Base-by-base conservation (phyloP, 2,113 vertebrate genomes). In the Motacilla alba region DNA sequence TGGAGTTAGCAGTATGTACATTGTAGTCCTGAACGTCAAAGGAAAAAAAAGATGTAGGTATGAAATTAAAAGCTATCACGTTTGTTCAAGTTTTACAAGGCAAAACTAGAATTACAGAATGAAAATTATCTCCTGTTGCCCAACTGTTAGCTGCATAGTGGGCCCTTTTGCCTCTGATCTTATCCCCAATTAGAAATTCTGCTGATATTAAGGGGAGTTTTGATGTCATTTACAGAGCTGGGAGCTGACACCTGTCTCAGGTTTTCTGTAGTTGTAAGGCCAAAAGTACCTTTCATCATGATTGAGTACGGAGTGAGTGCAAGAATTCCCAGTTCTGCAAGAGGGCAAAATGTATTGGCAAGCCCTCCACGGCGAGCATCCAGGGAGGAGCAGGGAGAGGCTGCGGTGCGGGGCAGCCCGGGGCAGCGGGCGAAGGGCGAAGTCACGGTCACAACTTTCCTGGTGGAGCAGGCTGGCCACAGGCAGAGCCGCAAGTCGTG, bases 311-410 rank as follows among this genome's bases (percentile, higher is more conserved):
- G 5, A 41, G 41, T 0, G 5, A 75, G 8, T 30, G 20, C 30
- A 56, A 67, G 68, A 68, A 86, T 78, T 60, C 64, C 47, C 64
- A 39, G 31, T 77, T 60, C 55, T 81, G 44, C 58, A 23, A 0
- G 3, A 56, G 44, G 46, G 44, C 47, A 77, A 23, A 72, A 30
- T 3, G 27, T 12, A 37, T 3, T 8, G 4, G 2, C 58, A 22
- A 22, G 10, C 10, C n/a, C 28, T 43, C 9, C 1, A 1, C 2
- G 2, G 23, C 0, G 1, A 16, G 27, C 3, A 3, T 6, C 11
- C 12, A 1, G 52, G n/a, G 46, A 9, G 1, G 8, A 49, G 59
- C 12, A 2, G 23, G 15, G 27, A 11, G 37, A 23, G 55, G 8
- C 20, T 52, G 35, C 52, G 17, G 52, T 10, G 50, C 28, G 28